Percentiles rank a stretch among this genome's conserved stretches.
These are phyloP conservation scores for Drosophila kuntzei DNA, from an alignment of 2,888 invertebrate genomes.

Conservation along the genomic window DNA sequence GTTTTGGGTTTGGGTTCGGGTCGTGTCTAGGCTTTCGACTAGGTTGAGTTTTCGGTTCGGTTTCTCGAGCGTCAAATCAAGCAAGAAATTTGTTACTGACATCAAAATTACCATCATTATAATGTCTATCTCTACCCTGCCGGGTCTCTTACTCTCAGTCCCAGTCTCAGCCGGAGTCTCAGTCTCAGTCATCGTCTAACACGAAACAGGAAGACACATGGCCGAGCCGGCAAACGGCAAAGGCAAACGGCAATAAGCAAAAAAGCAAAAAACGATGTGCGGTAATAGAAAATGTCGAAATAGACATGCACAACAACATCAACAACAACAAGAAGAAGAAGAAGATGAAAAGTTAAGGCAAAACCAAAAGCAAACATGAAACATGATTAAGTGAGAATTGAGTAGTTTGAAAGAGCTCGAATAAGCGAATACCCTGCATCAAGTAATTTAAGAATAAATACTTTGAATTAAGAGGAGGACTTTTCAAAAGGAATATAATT, in stretches of 20 bases:
- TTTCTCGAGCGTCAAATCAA: slow-evolving; percentile 65
- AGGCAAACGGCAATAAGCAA: slow-evolving; percentile 29
- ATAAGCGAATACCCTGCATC: slow-evolving; percentile 30
- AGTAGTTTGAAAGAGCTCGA: background rate
- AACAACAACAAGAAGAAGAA: slow-evolving; percentile 13
- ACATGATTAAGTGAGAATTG: slow-evolving; percentile 42
- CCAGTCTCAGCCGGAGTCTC: background rate
- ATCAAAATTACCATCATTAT: slow-evolving; percentile 81
- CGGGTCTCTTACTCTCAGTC: slow-evolving; percentile 11
- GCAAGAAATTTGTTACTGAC: slow-evolving; percentile 82
- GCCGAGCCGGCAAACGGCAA: slow-evolving; percentile 44
- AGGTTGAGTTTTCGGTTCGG: slow-evolving; percentile 13
- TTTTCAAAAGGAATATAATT: no score
- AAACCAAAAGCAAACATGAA: slow-evolving; percentile 55
- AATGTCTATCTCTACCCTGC: slow-evolving; percentile 53
- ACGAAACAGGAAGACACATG: slow-evolving; percentile 67
- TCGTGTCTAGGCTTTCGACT: slow-evolving; percentile 23
- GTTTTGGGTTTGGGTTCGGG: background rate
- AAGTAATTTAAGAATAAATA: no score
- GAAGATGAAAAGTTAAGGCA: slow-evolving; percentile 25
- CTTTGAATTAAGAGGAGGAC: no score
- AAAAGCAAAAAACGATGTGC: slow-evolving; percentile 55
- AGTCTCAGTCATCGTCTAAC: slow-evolving; percentile 46
- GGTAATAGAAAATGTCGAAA: slow-evolving; percentile 80
- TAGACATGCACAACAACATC: slow-evolving; percentile 47